phyloP scores from a whole-genome alignment of 2,113 vertebrate genomes.

The Plecotus auritus region DNA sequence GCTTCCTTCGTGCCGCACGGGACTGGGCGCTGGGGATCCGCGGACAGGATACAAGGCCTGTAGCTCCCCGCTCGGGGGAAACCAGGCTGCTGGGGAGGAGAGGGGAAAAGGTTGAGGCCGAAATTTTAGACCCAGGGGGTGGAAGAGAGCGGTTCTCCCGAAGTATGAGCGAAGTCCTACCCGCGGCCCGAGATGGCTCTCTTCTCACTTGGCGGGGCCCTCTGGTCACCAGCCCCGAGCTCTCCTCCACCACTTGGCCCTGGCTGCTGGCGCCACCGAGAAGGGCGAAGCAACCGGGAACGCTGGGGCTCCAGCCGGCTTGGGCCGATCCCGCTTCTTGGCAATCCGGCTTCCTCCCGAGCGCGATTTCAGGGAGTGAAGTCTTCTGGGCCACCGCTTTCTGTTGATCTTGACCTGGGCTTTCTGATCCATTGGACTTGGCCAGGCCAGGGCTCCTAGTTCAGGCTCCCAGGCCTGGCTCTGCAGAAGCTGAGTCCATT shows the following conservation, averaged over 20 bases:
- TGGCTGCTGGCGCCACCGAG: neutral
- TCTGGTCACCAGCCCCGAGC: neutral
- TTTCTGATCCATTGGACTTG: neutral
- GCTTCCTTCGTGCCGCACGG: constrained; percentile 61
- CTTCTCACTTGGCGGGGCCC: neutral
- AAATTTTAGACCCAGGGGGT: neutral
- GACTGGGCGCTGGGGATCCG: constrained; percentile 36
- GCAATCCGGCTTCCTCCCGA: neutral
- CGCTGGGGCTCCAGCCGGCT: neutral
- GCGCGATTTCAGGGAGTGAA: neutral
- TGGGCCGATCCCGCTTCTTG: neutral
- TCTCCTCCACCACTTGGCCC: neutral
- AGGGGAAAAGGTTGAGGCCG: constrained; percentile 25
- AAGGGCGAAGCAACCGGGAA: neutral
- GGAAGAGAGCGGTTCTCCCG: constrained; percentile 4
- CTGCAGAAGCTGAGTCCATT: constrained; percentile 20
- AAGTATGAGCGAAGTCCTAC: constrained; percentile 45
- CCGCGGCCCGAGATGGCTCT: neutral
- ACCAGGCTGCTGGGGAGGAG: neutral
- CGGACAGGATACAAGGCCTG: constrained; percentile 25
- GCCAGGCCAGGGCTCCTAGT: constrained; percentile 20
- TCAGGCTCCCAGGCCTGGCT: constrained; percentile 59
- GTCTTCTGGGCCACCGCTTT: constrained; percentile 20
- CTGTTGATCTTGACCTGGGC: neutral
- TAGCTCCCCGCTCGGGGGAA: constrained; percentile 5